Evolutionary conservation across 1,140 invertebrate genomes (phyloP).

Genomic region (Drosophila murphyi): DNA sequence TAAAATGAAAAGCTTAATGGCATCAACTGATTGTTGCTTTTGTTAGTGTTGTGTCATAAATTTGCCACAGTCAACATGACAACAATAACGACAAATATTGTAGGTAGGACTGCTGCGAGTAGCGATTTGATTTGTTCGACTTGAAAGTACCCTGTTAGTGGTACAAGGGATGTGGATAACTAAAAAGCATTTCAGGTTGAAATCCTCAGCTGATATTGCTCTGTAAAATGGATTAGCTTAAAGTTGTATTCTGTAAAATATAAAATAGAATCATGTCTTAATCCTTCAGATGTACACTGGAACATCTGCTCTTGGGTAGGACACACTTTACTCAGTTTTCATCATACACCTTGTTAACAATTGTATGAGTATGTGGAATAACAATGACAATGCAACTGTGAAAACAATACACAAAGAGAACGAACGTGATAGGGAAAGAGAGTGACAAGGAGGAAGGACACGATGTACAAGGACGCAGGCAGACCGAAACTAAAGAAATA

Average conservation of each 20-base stretch:
- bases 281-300: background rate
- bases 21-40: slow-evolving; percentile 72
- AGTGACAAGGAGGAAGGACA: slow-evolving; percentile 29
- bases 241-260: no score
- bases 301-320: background rate
- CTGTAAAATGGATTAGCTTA: no score
- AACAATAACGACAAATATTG: slow-evolving; percentile 31
- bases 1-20: slow-evolving; percentile 77
- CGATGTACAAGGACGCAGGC: slow-evolving; percentile 32
- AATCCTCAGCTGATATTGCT: no score
- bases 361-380: slow-evolving; percentile 11
- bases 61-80: slow-evolving; percentile 48
- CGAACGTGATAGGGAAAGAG: slow-evolving; percentile 2
- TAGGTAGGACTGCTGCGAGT: background rate
- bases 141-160: background rate
- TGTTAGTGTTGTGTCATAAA: slow-evolving; percentile 64
- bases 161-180: no score
- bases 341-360: background rate
- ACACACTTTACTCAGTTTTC: background rate
- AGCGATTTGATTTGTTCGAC: background rate
- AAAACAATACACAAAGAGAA: slow-evolving; percentile 43
- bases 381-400: slow-evolving; percentile 23
- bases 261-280: no score
- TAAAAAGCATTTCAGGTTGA: no score
- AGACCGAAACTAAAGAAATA: slow-evolving; percentile 20